Conservation (phyloP, 2,888 invertebrate genomes). For the Athetis lepigone region DNA sequence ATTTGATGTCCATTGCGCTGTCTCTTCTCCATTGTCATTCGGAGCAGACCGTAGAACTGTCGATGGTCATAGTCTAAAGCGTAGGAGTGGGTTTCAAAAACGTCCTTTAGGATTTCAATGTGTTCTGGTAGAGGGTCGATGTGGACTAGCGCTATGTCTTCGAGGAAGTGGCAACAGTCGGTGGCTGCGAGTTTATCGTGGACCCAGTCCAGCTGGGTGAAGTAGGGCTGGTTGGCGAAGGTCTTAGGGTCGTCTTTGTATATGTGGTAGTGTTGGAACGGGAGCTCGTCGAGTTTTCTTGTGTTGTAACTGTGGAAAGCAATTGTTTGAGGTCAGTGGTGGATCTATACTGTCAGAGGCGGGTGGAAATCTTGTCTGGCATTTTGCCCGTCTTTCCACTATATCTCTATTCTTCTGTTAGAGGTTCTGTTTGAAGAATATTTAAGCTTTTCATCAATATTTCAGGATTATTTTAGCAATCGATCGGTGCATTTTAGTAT, state of each 20-base stretch:
- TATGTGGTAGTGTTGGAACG: constrained; percentile 93
- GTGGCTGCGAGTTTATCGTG: constrained; percentile 95
- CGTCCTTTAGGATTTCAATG: constrained; percentile 91
- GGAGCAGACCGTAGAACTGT: constrained; percentile 94
- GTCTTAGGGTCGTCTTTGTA: constrained; percentile 87
- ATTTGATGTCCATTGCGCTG: constrained; percentile 78
- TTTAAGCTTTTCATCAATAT: too few relatives aligned
- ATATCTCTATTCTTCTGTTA: too few relatives aligned
- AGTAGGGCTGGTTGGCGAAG: constrained; percentile 92
- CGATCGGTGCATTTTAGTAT: too few relatives aligned
- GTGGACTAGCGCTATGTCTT: constrained; percentile 92
- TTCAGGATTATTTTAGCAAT: too few relatives aligned
- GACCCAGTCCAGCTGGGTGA: constrained; percentile 95
- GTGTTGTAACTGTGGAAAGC: constrained; percentile 93
- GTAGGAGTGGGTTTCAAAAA: constrained; percentile 93
- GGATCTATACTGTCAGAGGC: too few relatives aligned
- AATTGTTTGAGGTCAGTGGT: too few relatives aligned
- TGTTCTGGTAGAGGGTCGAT: constrained; percentile 87
- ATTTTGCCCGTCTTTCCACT: too few relatives aligned
- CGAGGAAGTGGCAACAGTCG: constrained; percentile 93
- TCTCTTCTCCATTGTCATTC: constrained; percentile 81
- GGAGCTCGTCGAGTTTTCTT: constrained; percentile 95
- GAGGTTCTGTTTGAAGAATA: background rate
- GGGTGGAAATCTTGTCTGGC: too few relatives aligned
- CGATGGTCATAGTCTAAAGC: constrained; percentile 95